Conservation (phyloP, 2,113 vertebrate genomes). For the Neodontobutis hainanensis region DNA sequence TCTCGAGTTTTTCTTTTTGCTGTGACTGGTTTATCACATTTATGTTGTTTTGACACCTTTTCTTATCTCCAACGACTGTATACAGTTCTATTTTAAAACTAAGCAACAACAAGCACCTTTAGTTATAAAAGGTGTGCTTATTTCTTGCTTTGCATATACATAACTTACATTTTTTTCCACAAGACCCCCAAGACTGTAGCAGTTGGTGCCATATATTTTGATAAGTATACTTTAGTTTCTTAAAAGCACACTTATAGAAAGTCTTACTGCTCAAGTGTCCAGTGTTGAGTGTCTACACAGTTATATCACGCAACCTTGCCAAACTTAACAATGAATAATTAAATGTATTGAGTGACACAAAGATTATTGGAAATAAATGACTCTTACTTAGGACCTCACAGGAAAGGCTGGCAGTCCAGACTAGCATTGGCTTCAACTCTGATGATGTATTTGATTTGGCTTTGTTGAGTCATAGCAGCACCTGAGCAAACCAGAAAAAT, state of each 20-base stretch:
- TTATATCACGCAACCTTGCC: too few species aligned
- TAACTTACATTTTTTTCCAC: too few species aligned
- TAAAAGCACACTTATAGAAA: too few species aligned
- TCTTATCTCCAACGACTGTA: neutral
- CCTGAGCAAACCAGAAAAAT: constrained; percentile 44
- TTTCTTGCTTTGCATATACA: too few species aligned
- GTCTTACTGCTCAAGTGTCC: too few species aligned
- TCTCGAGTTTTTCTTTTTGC: constrained; percentile 9
- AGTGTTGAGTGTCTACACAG: too few species aligned
- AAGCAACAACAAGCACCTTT: neutral
- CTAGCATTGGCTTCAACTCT: constrained; percentile 1
- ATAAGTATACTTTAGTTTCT: too few species aligned
- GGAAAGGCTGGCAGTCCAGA: neutral
- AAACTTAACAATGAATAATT: too few species aligned
- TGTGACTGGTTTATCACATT: neutral
- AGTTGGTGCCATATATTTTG: too few species aligned
- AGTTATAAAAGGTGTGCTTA: too few species aligned
- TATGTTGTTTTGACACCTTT: neutral
- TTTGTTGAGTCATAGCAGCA: constrained; percentile 33
- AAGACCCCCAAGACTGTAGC: too few species aligned
- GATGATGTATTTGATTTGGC: constrained; percentile 57
- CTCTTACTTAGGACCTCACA: constrained; percentile 27
- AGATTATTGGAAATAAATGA: neutral
- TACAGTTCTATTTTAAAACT: constrained; percentile 1
- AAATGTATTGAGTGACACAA: too few species aligned